Evolutionary conservation across 2,797 vertebrate species (phyloP).

Genomic region (Chelmon rostratus): DNA sequence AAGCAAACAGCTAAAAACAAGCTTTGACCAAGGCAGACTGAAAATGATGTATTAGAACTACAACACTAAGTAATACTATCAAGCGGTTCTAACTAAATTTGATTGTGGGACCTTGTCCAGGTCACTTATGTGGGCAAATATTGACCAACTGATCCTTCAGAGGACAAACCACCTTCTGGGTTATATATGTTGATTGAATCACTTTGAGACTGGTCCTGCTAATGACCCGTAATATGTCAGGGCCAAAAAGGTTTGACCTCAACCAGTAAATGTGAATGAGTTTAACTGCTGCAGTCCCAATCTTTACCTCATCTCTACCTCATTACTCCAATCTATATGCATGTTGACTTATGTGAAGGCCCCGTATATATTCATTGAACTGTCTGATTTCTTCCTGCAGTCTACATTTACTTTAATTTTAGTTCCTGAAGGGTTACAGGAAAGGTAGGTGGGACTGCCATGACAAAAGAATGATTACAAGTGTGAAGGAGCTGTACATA

Average conservation of each 20-base stretch:
- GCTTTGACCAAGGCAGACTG: not conserved
- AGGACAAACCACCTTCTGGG: constrained; percentile 14
- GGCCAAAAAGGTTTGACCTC: not conserved
- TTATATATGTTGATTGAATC: constrained; percentile 38
- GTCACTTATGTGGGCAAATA: constrained; percentile 24
- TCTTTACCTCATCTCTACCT: not conserved
- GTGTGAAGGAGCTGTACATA: not conserved
- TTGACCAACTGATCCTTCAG: constrained; percentile 28
- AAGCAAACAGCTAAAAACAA: not conserved
- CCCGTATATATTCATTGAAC: not conserved
- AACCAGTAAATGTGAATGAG: not conserved
- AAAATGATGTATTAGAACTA: not conserved
- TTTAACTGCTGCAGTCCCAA: constrained; percentile 1
- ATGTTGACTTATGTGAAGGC: not conserved
- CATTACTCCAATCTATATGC: not conserved
- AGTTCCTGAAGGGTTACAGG: not conserved
- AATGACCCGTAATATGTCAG: constrained; percentile 26
- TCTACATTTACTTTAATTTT: not conserved
- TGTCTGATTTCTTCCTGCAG: not conserved
- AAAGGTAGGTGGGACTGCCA: not conserved
- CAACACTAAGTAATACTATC: not conserved
- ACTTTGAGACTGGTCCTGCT: constrained; percentile 24
- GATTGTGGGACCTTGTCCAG: constrained; percentile 12
- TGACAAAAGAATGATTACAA: not conserved
- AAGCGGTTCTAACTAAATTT: constrained; percentile 12